These are phyloP conservation scores for Hippocampus guttulatus DNA, from an alignment of 2,113 vertebrate species.

Conservation along the genomic window DNA sequence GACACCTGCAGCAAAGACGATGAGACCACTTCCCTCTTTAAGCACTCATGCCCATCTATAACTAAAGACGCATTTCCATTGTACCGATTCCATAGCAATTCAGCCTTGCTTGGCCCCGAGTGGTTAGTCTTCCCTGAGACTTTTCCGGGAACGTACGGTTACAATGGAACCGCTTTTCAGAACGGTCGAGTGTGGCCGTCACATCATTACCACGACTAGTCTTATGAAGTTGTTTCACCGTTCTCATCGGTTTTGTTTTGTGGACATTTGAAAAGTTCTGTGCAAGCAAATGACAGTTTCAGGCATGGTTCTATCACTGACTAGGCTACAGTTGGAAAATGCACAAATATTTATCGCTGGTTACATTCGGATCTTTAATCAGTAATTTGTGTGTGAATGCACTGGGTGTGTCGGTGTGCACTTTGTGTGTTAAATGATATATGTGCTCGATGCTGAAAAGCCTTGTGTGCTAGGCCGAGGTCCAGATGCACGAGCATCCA, in stretches of 20 bases:
- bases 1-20: constrained; percentile 40
- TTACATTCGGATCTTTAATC: constrained; percentile 55
- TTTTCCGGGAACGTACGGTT: too few species aligned
- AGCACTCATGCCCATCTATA: constrained; percentile 1
- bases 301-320: constrained; percentile 33
- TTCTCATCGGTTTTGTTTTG: constrained; percentile 18
- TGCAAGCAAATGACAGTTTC: constrained; percentile 19
- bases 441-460: constrained; percentile 58
- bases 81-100: background rate
- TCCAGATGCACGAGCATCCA: constrained; percentile 58
- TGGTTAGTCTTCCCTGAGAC: too few species aligned
- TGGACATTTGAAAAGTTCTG: constrained; percentile 34
- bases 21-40: constrained; percentile 13
- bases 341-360: constrained; percentile 57
- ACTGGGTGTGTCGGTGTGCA: constrained; percentile 13
- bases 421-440: constrained; percentile 36
- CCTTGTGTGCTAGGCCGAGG: constrained; percentile 37
- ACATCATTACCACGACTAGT: too few species aligned
- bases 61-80: background rate
- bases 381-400: constrained; percentile 38
- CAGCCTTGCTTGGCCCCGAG: too few species aligned
- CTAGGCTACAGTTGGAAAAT: constrained; percentile 39
- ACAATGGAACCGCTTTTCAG: too few species aligned
- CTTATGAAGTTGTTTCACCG: constrained; percentile 6
- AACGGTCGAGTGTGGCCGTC: too few species aligned